Conservation (phyloP, 2,888 invertebrate genomes). For the Lysandra bellargus region DNA sequence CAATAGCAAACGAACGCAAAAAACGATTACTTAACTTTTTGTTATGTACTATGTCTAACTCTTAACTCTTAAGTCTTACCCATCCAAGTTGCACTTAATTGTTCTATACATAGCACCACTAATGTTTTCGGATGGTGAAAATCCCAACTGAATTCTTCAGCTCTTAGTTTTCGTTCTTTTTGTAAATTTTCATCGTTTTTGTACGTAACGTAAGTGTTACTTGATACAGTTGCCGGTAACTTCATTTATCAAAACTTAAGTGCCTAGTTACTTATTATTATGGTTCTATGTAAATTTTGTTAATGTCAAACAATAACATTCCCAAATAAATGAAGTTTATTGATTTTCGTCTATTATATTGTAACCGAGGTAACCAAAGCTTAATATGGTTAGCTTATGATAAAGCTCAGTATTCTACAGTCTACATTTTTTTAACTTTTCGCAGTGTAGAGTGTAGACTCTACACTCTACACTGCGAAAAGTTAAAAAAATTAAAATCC, state of each 20-base stretch:
- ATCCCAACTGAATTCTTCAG: conserved; percentile 80
- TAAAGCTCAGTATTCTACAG: no score
- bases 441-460: no score
- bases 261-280: no score
- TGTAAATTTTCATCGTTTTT: conserved; percentile 61
- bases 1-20: no score
- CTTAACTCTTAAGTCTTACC: conserved; percentile 48
- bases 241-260: conserved; percentile 47
- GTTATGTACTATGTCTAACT: no score
- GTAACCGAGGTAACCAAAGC: background rate
- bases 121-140: conserved; percentile 69
- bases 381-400: background rate
- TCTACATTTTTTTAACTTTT: no score
- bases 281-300: background rate
- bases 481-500: no score
- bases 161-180: conserved; percentile 61
- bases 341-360: background rate
- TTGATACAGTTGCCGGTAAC: conserved; percentile 63
- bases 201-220: conserved; percentile 69
- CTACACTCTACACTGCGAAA: no score
- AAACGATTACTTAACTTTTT: no score
- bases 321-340: background rate
- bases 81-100: conserved; percentile 70
- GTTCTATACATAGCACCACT: conserved; percentile 68
- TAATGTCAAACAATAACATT: background rate